phyloP scores from a whole-genome alignment of 2,113 vertebrate genomes.

The Oxyruncus cristatus region DNA sequence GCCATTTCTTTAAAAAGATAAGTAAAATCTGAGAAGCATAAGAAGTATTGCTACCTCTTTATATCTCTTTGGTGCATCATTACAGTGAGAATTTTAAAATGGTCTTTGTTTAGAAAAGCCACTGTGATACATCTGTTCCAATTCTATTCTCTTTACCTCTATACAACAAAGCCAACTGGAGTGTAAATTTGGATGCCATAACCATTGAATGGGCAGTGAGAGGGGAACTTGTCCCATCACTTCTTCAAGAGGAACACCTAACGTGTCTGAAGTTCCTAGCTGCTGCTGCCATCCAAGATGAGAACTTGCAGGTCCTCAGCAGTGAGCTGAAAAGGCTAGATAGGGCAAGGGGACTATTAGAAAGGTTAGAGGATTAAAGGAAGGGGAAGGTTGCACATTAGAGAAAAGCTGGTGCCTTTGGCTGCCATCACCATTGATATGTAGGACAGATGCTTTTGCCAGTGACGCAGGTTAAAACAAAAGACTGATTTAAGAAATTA shows the following conservation, averaged over 20 bases:
- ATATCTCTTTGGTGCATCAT: neutral
- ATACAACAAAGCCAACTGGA: neutral
- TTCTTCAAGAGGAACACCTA: neutral
- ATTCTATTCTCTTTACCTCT: neutral
- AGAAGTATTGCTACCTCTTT: neutral
- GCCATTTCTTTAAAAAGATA: neutral
- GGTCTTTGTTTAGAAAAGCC: neutral
- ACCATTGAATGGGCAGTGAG: neutral
- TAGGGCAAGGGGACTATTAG: neutral
- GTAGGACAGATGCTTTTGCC: neutral
- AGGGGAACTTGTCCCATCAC: neutral
- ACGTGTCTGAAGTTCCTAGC: neutral
- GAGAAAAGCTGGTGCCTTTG: neutral
- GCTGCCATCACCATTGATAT: neutral
- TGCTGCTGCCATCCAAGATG: neutral
- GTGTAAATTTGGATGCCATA: neutral
- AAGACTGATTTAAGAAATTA: neutral
- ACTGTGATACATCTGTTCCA: neutral
- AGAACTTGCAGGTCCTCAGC: neutral
- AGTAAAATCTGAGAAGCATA: neutral
- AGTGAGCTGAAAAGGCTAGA: neutral
- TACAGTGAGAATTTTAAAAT: neutral
- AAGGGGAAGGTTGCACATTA: neutral
- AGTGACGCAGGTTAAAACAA: neutral
- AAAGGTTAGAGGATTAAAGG: neutral